Evolutionary conservation across 1,140 invertebrate genomes (phyloP).

Genomic region (Tetragnatha versicolor): DNA sequence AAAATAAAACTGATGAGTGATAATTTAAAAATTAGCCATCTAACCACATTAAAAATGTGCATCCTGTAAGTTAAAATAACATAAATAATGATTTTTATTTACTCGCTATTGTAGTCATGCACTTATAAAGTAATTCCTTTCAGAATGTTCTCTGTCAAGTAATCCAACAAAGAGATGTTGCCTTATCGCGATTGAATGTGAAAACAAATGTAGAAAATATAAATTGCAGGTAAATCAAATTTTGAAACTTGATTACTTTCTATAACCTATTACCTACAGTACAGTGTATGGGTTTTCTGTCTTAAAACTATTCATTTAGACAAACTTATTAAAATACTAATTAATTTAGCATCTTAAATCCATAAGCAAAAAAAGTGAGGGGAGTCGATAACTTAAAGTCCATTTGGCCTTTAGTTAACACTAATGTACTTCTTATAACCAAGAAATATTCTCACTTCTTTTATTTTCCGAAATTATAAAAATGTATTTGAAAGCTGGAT

Average conservation of each 20-base stretch:
- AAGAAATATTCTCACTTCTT: too few species aligned
- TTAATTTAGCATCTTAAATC: not conserved
- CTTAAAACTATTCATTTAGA: not conserved
- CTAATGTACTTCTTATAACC: too few species aligned
- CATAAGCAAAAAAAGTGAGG: not conserved
- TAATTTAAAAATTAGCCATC: not conserved
- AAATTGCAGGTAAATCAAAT: not conserved
- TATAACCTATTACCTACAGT: not conserved
- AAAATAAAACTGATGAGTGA: too few species aligned
- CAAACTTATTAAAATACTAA: not conserved
- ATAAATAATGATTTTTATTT: not conserved
- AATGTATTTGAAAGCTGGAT: not conserved
- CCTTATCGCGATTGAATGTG: not conserved
- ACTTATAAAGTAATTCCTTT: not conserved
- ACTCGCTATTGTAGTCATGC: not conserved
- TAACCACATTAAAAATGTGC: not conserved
- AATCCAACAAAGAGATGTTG: conserved; percentile 33
- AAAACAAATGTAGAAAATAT: not conserved
- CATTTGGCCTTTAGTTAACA: too few species aligned
- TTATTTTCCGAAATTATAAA: too few species aligned
- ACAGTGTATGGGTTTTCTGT: not conserved
- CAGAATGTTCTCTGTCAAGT: conserved; percentile 36
- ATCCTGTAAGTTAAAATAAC: not conserved
- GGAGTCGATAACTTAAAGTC: not conserved
- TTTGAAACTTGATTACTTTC: not conserved